Base-by-base conservation (phyloP, 2,797 vertebrate genomes). In the Mormyrops boulengeri region DNA sequence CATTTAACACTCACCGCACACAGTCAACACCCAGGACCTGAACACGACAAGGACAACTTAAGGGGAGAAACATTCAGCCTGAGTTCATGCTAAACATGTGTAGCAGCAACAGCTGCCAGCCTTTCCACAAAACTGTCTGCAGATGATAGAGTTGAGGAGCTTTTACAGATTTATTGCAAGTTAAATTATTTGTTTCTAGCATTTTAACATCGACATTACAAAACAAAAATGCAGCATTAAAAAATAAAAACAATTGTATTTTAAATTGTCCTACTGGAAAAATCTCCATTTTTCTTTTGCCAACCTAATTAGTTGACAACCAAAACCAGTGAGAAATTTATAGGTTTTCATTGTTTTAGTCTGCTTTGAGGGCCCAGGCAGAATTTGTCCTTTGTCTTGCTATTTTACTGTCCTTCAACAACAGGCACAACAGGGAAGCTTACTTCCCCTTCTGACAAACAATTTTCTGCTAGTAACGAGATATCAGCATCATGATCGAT, bases 381-480 rank as follows among this genome's bases (percentile, higher is more conserved):
- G 88, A 52, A 38, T 22, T 14, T 53, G n/a, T 34, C 80, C 38
- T 85, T 85, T 85, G 77, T 84, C 19, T 84, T 57, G 69, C 49
- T 82, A 14, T 88, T 44, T 80, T 41, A 69, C 26, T 34, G 12
- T 55, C 53, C 38, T 87, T 90, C 47, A 34, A 60, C n/a, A 34
- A 89, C 66, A 88, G 87, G 80, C 2, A 89, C 22, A 7, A 77
- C 50, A 55, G 5, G 26, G 73, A 30, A 14, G 89, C 53, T 90
- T 26, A 91, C 87, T 88, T 89, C 57, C 52, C 69, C 34, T 49
- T 84, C 50, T 60, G 77, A 66, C 30, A 66, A 88, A 89, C 82
- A 14, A 87, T 66, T 89, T 89, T 91, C 66, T 44, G 49, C 87
- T 86, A 57, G 82, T 90, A 85, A 91, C 84, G 60, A 87, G 89